Evolutionary conservation across 2,888 invertebrate species (phyloP).

Genomic region (Aromia moschata): DNA sequence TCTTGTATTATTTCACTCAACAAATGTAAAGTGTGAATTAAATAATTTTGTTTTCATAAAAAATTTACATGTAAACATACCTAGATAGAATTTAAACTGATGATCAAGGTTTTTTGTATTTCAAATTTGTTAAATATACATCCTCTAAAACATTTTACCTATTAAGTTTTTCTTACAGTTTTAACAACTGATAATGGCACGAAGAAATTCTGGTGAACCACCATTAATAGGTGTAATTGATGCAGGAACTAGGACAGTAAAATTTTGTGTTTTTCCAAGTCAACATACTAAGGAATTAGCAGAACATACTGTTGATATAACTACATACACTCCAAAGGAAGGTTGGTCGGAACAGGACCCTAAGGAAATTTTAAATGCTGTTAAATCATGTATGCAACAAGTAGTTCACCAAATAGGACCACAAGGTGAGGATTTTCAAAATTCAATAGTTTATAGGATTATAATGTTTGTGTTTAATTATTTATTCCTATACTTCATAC

Average conservation of each 20-base stretch:
- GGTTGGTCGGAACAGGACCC: slow-evolving; percentile 97
- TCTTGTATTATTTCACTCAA: not conserved
- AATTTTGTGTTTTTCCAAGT: slow-evolving; percentile 76
- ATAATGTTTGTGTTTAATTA: no score
- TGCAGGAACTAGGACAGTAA: slow-evolving; percentile 88
- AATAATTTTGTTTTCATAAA: not conserved
- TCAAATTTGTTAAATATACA: not conserved
- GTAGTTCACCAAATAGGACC: slow-evolving; percentile 73
- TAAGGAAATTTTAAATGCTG: slow-evolving; percentile 80
- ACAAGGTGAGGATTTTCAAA: slow-evolving; percentile 68
- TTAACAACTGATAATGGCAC: slow-evolving; percentile 15
- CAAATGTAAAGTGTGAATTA: not conserved
- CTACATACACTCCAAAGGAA: slow-evolving; percentile 81
- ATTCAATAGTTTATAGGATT: no score
- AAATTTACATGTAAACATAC: slow-evolving; percentile 1
- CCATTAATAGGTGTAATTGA: slow-evolving; percentile 88
- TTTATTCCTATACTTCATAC: no score
- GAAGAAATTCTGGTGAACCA: slow-evolving; percentile 10
- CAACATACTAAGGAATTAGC: slow-evolving; percentile 82
- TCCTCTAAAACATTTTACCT: not conserved
- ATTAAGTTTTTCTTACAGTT: slow-evolving; percentile 14
- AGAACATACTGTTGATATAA: slow-evolving; percentile 83
- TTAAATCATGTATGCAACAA: slow-evolving; percentile 81
- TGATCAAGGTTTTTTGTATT: not conserved
- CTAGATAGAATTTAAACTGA: not conserved